Conservation (phyloP, 2,888 invertebrate genomes). For the Ceraclea dissimilis region DNA sequence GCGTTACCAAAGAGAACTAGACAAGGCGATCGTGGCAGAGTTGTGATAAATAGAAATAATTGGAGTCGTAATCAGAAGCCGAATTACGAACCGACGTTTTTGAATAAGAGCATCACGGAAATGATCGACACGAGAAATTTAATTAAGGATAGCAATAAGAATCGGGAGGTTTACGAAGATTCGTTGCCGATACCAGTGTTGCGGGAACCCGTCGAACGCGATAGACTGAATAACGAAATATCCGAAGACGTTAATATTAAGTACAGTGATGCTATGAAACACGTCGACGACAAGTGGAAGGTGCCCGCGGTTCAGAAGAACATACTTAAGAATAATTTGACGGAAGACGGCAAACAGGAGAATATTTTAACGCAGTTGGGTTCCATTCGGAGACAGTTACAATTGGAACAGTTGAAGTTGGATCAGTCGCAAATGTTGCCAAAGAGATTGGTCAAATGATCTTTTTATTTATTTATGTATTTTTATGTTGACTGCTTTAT, state of each 20-base stretch:
- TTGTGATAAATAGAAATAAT: conserved; percentile 5
- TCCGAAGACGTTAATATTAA: conserved; percentile 16
- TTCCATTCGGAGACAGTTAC: conserved; percentile 58
- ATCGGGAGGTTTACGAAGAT: conserved; percentile 29
- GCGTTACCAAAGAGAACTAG: conserved; percentile 21
- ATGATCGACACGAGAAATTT: conserved; percentile 19
- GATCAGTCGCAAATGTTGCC: conserved; percentile 36
- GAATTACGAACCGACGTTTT: conserved; percentile 26
- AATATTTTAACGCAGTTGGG: conserved; percentile 61
- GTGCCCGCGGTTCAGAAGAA: conserved; percentile 60
- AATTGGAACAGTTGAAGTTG: conserved; percentile 55
- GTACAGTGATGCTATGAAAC: conserved; percentile 20
- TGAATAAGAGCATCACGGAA: conserved; percentile 25
- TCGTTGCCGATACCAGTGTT: conserved; percentile 55
- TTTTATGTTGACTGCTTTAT: no score
- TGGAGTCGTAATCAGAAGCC: conserved; percentile 11
- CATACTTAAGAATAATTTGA: conserved; percentile 43
- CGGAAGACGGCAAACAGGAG: conserved; percentile 42
- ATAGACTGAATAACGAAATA: conserved; percentile 22
- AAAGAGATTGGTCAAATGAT: conserved; percentile 19
- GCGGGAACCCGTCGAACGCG: conserved; percentile 46
- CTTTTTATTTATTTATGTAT: no score
- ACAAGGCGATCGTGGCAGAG: conserved; percentile 3
- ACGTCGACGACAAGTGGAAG: conserved; percentile 42
- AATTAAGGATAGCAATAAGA: conserved; percentile 4